Conservation (phyloP, 2,797 vertebrate genomes). For the Crenuchus spilurus region DNA sequence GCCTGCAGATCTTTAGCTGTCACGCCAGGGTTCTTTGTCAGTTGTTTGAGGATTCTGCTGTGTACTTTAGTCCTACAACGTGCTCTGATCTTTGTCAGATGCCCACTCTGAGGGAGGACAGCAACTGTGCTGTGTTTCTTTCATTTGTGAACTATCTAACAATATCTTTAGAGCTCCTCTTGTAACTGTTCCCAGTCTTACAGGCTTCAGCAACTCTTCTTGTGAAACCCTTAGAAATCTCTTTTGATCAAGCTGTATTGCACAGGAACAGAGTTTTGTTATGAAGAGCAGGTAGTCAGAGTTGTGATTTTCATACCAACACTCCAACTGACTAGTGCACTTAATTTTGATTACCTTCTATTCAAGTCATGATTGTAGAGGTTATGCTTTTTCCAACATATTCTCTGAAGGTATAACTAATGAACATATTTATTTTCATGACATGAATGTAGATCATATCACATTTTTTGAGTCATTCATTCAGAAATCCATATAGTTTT, state of each 20-base stretch:
- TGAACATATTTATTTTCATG: neutral
- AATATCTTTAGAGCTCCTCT: neutral
- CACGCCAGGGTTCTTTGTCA: neutral
- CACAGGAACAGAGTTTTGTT: neutral
- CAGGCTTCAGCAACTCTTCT: neutral
- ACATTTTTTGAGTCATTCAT: neutral
- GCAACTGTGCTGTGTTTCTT: neutral
- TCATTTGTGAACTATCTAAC: neutral
- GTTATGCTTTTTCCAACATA: neutral
- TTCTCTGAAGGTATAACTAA: neutral
- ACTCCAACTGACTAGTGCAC: neutral
- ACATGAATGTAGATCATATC: neutral
- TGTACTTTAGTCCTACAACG: neutral
- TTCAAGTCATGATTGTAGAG: neutral
- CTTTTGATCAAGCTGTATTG: neutral
- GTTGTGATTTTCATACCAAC: neutral
- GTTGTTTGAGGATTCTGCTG: neutral
- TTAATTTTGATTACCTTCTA: neutral
- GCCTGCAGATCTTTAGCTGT: neutral
- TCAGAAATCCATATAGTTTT: neutral
- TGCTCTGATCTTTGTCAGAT: conserved; percentile 4
- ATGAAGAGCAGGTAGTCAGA: neutral
- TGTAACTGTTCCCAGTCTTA: conserved; percentile 2
- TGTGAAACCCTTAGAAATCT: neutral
- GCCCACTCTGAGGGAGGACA: neutral